These are phyloP conservation scores for Zootermopsis nevadensis DNA, from an alignment of 2,888 invertebrate species.

Conservation along the genomic window DNA sequence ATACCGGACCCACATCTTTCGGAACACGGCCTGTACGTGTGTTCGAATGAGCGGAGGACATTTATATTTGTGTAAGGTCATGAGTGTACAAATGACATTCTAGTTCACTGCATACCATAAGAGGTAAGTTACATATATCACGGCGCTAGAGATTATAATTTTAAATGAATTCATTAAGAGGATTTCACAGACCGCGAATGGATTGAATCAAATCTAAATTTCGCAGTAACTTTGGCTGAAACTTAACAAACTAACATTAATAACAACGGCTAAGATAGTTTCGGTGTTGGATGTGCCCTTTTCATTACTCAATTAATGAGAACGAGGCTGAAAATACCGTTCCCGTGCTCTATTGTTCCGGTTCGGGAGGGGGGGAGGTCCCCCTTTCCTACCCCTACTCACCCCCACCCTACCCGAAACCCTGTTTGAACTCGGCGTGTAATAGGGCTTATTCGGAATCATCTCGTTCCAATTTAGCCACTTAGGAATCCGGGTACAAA, in stretches of 20 bases:
- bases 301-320: background rate
- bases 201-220: conserved; percentile 12
- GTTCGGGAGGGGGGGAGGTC: too few species aligned
- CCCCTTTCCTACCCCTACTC: background rate
- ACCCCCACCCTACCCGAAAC: background rate
- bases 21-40: too few species aligned
- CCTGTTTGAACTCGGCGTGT: conserved; percentile 35
- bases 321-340: background rate
- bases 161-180: too few species aligned
- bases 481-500: conserved; percentile 46
- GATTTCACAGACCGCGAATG: background rate
- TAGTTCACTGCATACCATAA: too few species aligned
- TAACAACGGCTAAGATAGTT: background rate
- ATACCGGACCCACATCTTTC: too few species aligned
- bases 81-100: too few species aligned
- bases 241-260: background rate
- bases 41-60: too few species aligned
- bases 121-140: too few species aligned
- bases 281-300: background rate
- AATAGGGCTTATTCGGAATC: conserved; percentile 44
- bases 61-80: too few species aligned
- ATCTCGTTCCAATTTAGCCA: conserved; percentile 49
- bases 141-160: too few species aligned
- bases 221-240: background rate
- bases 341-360: background rate